phyloP scores from a whole-genome alignment of 2,797 vertebrate species.

The Sebastes trivittatus region DNA sequence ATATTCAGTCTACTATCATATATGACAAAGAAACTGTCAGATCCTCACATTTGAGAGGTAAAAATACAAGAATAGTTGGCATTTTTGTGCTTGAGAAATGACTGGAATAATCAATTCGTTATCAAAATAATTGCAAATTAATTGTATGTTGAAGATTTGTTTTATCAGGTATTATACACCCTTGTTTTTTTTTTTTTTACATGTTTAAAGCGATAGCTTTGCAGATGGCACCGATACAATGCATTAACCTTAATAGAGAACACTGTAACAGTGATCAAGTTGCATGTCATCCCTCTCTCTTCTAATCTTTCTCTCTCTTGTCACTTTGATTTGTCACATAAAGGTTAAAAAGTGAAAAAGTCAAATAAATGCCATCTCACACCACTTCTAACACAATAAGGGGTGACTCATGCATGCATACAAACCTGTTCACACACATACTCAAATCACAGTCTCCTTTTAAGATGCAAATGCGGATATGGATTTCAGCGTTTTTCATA shows the following conservation, averaged over 20 bases:
- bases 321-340: slow-evolving; percentile 1
- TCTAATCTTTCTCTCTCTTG: not conserved
- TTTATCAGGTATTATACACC: not conserved
- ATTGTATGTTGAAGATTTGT: not conserved
- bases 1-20: not conserved
- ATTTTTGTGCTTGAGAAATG: not conserved
- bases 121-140: not conserved
- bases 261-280: not conserved
- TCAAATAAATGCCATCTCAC: not conserved
- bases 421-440: not conserved
- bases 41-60: not conserved
- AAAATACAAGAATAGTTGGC: not conserved
- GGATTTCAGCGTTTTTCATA: slow-evolving; percentile 1
- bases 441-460: slow-evolving; percentile 7
- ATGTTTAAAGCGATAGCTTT: not conserved
- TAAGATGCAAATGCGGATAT: slow-evolving; percentile 22
- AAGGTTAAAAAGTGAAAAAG: slow-evolving; percentile 3
- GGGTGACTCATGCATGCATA: not conserved
- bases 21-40: not conserved
- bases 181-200: not conserved
- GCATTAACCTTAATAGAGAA: not conserved
- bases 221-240: not conserved
- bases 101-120: not conserved
- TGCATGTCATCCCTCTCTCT: not conserved
- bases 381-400: not conserved